Conservation (phyloP, 2,797 vertebrate genomes). For the Gallinago stenura region DNA sequence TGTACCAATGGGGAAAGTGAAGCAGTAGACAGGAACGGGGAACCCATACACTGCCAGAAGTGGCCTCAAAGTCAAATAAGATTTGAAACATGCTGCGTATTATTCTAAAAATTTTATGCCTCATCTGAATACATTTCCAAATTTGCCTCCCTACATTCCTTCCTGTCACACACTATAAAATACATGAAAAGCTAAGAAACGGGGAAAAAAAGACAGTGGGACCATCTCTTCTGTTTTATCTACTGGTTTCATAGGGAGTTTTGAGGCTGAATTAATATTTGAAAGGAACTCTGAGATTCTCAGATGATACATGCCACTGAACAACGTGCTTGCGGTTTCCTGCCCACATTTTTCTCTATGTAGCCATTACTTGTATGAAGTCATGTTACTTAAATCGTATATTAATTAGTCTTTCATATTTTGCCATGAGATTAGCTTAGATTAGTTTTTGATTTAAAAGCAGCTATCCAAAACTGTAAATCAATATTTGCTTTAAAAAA, state of each 20-base stretch:
- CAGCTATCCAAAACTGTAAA: background rate
- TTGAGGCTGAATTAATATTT: conserved; percentile 29
- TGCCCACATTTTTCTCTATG: background rate
- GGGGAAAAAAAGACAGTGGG: background rate
- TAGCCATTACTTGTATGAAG: background rate
- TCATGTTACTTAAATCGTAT: background rate
- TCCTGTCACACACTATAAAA: background rate
- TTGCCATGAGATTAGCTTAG: background rate
- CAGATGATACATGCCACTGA: background rate
- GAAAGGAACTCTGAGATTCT: conserved; percentile 23
- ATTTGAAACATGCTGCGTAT: background rate
- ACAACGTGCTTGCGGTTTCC: background rate
- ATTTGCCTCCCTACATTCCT: background rate
- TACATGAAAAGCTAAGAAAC: conserved; percentile 21
- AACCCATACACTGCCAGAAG: background rate
- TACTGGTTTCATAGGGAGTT: conserved; percentile 3
- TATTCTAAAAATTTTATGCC: background rate
- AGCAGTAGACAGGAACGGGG: background rate
- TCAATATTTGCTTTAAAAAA: background rate
- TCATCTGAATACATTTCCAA: conserved; percentile 13
- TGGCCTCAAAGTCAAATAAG: background rate
- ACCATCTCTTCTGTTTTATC: background rate
- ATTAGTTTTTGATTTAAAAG: background rate
- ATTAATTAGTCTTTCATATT: background rate
- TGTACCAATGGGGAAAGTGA: background rate